phyloP scores from a whole-genome alignment of 2,888 invertebrate genomes.

The Ditula angustiorana region DNA sequence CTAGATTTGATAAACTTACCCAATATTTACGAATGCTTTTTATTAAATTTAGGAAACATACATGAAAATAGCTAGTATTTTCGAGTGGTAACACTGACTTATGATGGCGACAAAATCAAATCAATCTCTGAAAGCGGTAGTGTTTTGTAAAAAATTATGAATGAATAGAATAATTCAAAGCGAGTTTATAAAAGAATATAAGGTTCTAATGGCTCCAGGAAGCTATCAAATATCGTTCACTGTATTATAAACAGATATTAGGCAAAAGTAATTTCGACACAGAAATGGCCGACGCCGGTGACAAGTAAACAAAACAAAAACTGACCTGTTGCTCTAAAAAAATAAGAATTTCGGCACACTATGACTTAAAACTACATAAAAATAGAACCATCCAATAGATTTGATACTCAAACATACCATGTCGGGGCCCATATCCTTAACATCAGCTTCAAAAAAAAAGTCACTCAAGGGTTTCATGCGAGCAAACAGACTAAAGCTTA shows the following conservation, averaged over 20 bases:
- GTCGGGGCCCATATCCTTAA: slow-evolving; percentile 93
- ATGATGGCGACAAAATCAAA: slow-evolving; percentile 13
- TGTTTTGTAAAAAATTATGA: background rate
- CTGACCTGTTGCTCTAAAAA: slow-evolving; percentile 86
- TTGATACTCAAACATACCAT: slow-evolving; percentile 86
- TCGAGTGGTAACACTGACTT: background rate
- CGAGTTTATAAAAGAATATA: background rate
- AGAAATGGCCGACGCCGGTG: slow-evolving; percentile 87
- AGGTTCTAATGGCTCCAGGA: background rate
- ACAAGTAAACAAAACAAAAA: slow-evolving; percentile 87
- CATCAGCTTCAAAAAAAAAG: slow-evolving; percentile 89
- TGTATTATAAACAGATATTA: background rate
- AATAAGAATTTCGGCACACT: slow-evolving; percentile 60
- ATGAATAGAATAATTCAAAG: slow-evolving; percentile 2
- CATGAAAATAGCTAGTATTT: no score
- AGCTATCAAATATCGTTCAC: background rate
- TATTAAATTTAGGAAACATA: background rate
- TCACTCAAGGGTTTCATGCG: slow-evolving; percentile 89
- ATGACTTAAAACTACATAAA: slow-evolving; percentile 75
- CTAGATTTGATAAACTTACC: no score
- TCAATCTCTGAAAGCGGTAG: background rate
- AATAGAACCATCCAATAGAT: slow-evolving; percentile 53
- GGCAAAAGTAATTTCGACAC: slow-evolving; percentile 73
- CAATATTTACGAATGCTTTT: no score
- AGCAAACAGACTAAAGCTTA: slow-evolving; percentile 78